Evolutionary conservation across 2,888 invertebrate genomes (phyloP).

Genomic region (Scaptomyza polygonia): DNA sequence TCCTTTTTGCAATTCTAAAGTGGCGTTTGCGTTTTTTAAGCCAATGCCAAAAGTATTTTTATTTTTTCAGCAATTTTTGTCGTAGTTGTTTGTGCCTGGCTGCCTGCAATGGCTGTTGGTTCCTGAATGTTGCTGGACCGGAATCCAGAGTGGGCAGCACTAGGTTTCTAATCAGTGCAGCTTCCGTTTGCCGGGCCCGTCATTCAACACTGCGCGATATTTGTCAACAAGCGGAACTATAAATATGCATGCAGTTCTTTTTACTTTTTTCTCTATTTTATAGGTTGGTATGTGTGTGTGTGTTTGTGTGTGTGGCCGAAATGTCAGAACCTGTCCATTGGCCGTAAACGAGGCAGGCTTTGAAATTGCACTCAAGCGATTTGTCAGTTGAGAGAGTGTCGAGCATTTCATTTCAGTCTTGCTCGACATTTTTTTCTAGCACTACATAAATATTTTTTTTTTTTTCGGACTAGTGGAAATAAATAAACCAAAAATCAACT

Average conservation of each 20-base stretch:
- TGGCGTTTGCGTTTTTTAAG: slow-evolving; percentile 39
- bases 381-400: slow-evolving; percentile 28
- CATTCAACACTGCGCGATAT: slow-evolving; percentile 71
- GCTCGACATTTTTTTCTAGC: slow-evolving; percentile 53
- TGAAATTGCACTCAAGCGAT: slow-evolving; percentile 57
- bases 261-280: too few relatives aligned
- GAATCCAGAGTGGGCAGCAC: slow-evolving; percentile 59
- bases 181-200: slow-evolving; percentile 71
- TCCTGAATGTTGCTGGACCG: slow-evolving; percentile 31
- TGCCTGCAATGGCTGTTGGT: slow-evolving; percentile 2
- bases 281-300: too few relatives aligned
- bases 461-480: slow-evolving; percentile 50
- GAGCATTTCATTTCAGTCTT: slow-evolving; percentile 59
- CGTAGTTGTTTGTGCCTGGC: slow-evolving; percentile 8
- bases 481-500: slow-evolving; percentile 49
- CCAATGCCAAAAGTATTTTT: slow-evolving; percentile 21
- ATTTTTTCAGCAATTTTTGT: slow-evolving; percentile 5
- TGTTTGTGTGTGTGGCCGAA: slow-evolving; percentile 12
- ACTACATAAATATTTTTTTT: slow-evolving; percentile 41
- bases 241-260: slow-evolving; percentile 75
- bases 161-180: slow-evolving; percentile 81
- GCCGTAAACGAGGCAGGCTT: slow-evolving; percentile 48
- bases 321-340: slow-evolving; percentile 4
- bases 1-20: slow-evolving; percentile 26
- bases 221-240: slow-evolving; percentile 82